Percentiles rank a stretch among this genome's conserved stretches.
Evolutionary conservation across 2,797 vertebrate genomes (phyloP).

Genomic region (Falco novaeseelandiae): DNA sequence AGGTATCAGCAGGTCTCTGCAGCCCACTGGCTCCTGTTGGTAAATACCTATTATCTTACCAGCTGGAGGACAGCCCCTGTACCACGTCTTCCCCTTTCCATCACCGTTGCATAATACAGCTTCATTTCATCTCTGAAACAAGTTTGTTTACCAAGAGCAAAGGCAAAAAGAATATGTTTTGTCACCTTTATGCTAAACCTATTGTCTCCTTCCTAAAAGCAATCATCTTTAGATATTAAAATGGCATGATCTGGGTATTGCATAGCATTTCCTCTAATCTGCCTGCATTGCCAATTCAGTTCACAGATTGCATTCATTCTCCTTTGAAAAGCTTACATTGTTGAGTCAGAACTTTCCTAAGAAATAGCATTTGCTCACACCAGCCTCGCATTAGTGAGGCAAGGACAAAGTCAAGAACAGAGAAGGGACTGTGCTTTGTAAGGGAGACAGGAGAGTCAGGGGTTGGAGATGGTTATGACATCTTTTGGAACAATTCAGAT

Average conservation of each 20-base stretch:
- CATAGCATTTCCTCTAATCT: conserved; percentile 66
- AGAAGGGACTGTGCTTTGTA: conserved; percentile 9
- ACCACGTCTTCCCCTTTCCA: conserved; percentile 23
- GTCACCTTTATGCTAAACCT: conserved; percentile 71
- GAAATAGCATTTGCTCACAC: conserved; percentile 72
- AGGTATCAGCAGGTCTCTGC: background rate
- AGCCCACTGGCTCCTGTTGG: background rate
- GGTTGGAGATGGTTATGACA: background rate
- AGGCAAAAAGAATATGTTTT: conserved; percentile 70
- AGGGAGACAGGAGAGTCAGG: conserved; percentile 24
- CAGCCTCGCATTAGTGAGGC: background rate
- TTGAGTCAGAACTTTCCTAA: conserved; percentile 72
- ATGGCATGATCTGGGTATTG: conserved; percentile 49
- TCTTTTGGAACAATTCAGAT: background rate
- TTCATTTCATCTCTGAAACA: conserved; percentile 72
- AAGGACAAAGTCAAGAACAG: conserved; percentile 72
- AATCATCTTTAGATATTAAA: conserved; percentile 74
- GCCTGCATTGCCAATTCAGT: conserved; percentile 66
- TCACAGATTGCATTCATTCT: conserved; percentile 72
- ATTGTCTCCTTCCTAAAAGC: conserved; percentile 73
- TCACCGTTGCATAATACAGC: conserved; percentile 55
- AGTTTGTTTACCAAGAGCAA: conserved; percentile 75
- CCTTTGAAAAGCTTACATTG: conserved; percentile 72
- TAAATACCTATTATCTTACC: conserved; percentile 31
- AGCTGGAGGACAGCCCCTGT: background rate